Evolutionary conservation across 1,140 invertebrate genomes (phyloP).

Genomic region (Octopus sinensis): DNA sequence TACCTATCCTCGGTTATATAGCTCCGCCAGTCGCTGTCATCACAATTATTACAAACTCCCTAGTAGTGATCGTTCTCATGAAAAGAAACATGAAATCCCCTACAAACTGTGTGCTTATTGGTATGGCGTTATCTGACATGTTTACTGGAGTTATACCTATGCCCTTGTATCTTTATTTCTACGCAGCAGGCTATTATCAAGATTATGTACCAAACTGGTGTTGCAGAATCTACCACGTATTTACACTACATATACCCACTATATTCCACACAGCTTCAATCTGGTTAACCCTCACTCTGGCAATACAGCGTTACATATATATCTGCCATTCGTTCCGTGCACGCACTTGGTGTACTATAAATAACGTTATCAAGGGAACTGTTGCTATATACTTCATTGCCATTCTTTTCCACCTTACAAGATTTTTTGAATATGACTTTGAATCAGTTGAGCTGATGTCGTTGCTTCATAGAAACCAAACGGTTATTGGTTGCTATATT

Average conservation of each 20-base stretch:
- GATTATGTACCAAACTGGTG: constrained; percentile 48
- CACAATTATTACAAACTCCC: constrained; percentile 84
- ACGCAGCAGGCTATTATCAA: constrained; percentile 81
- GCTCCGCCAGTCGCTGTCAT: constrained; percentile 81
- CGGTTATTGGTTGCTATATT: constrained; percentile 36
- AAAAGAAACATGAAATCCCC: constrained; percentile 68
- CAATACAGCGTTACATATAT: constrained; percentile 84
- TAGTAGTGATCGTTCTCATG: constrained; percentile 74
- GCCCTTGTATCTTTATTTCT: constrained; percentile 85
- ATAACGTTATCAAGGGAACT: constrained; percentile 74
- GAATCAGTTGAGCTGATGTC: constrained; percentile 63
- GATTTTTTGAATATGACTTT: constrained; percentile 71
- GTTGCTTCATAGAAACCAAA: constrained; percentile 62
- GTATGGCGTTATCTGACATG: constrained; percentile 91
- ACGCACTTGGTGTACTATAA: constrained; percentile 81
- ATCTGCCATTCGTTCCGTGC: constrained; percentile 85
- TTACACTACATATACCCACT: constrained; percentile 66
- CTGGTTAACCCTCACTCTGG: constrained; percentile 80
- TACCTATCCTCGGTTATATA: constrained; percentile 62
- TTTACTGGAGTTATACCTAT: constrained; percentile 84
- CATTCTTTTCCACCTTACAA: constrained; percentile 73
- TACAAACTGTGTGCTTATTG: constrained; percentile 69
- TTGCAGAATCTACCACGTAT: constrained; percentile 72
- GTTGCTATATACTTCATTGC: constrained; percentile 73
- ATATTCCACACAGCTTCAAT: constrained; percentile 90